Evolutionary conservation across 2,888 invertebrate species (phyloP).

Genomic region (Ceraclea dissimilis): DNA sequence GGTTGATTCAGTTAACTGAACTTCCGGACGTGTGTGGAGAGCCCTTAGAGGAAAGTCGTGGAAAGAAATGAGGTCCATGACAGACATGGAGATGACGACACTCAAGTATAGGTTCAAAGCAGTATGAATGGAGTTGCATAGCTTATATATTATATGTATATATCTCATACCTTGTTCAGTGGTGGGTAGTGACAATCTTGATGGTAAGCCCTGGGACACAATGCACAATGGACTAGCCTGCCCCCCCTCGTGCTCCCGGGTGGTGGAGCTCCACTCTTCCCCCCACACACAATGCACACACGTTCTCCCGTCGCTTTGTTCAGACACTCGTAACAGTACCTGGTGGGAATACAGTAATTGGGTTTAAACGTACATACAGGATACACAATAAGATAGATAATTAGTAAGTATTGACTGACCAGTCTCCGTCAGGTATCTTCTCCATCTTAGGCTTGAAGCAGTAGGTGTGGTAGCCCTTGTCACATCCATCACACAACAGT

Average conservation of each 20-base stretch:
- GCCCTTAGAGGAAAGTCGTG: too few species aligned
- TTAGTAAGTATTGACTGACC: too few species aligned
- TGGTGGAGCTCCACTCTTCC: slow-evolving; percentile 35
- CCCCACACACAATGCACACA: slow-evolving; percentile 91
- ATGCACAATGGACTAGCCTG: slow-evolving; percentile 76
- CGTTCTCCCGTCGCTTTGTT: slow-evolving; percentile 88
- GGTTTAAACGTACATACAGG: too few species aligned
- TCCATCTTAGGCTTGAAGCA: slow-evolving; percentile 97
- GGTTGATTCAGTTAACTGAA: too few species aligned
- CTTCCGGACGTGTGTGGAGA: too few species aligned
- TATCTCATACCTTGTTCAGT: slow-evolving; percentile 50
- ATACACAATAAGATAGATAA: too few species aligned
- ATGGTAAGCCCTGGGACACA: slow-evolving; percentile 88
- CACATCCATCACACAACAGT: slow-evolving; percentile 93
- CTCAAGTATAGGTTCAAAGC: too few species aligned
- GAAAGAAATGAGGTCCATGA: too few species aligned
- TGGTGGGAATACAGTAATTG: too few species aligned
- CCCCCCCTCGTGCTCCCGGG: slow-evolving; percentile 34
- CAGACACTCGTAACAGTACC: slow-evolving; percentile 94
- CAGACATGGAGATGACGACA: too few species aligned
- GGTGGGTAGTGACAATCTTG: slow-evolving; percentile 89
- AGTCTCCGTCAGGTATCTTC: slow-evolving; percentile 94
- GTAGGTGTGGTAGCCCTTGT: slow-evolving; percentile 97
- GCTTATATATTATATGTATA: too few species aligned
- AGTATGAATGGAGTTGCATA: too few species aligned